A percentile compares a stretch with the other conserved stretches of the same genome.
Evolutionary conservation across 2,888 invertebrate genomes (phyloP).

Genomic region (Thera britannica): DNA sequence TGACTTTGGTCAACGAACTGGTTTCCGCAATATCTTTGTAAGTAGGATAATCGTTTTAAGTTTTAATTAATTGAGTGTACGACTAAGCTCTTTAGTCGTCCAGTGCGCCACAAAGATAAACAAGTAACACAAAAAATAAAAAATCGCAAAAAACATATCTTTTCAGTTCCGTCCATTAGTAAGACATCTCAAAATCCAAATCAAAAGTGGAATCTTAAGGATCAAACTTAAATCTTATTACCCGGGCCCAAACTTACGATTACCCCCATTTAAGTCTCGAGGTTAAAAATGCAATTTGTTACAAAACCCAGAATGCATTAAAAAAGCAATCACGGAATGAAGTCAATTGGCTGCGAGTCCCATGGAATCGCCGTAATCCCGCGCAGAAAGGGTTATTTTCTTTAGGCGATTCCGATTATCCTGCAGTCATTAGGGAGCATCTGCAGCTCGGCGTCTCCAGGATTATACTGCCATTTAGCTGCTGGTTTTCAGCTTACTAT

Average conservation of each 20-base stretch:
- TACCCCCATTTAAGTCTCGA: not conserved
- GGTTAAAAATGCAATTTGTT: constrained; percentile 4
- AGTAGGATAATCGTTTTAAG: too few species aligned
- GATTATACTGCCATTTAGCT: constrained; percentile 57
- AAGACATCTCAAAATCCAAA: too few species aligned
- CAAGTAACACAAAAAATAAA: too few species aligned
- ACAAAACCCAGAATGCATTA: constrained; percentile 22
- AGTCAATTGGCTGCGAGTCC: constrained; percentile 39
- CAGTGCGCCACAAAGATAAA: too few species aligned
- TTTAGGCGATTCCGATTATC: constrained; percentile 57
- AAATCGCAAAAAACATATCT: too few species aligned
- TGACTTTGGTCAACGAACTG: too few species aligned
- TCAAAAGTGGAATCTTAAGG: too few species aligned
- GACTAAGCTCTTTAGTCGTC: too few species aligned
- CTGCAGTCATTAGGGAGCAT: constrained; percentile 63
- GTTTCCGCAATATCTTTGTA: too few species aligned
- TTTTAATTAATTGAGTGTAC: too few species aligned
- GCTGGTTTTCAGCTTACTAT: constrained; percentile 38
- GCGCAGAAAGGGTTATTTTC: constrained; percentile 51
- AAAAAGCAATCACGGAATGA: constrained; percentile 26
- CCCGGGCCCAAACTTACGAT: not conserved
- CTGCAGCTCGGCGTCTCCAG: constrained; percentile 47
- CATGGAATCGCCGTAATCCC: constrained; percentile 49
- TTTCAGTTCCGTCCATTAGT: too few species aligned
- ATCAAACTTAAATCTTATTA: too few species aligned